Base-by-base conservation (phyloP, 53 echinoderm and acorn worm species). In the Mesocentrotus franciscanus region DNA sequence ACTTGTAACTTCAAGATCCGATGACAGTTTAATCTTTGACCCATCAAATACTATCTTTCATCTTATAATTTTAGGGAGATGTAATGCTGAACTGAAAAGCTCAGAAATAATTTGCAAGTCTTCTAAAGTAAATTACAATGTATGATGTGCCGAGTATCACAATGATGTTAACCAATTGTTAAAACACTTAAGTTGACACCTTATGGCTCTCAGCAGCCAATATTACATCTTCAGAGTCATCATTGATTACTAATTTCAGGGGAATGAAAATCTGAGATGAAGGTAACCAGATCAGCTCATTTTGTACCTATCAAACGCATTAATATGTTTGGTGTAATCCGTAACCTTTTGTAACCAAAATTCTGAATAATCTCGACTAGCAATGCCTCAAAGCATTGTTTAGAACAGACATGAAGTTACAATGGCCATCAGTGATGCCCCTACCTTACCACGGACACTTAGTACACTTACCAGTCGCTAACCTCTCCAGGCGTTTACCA, bases 401-500 rank as follows among this genome's bases (percentile, higher is more conserved):
- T 15, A 2, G 12, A 26, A 56, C 10, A 87, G 87, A 58, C 9
- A 27, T 87, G 87, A 87, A 87, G 58, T 87, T 57, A n/a, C 58
- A 87, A 57, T n/a, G 10, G 87, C n/a, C 10, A 26, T 26, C 57
- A 57, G 58, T 27, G 26, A 10, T 0, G 26, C 87, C 58, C 27
- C 81, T 35, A 87, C 6, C 58, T 59, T 12, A 14, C 87, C 58
- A 27, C 58, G 9, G 87, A 59, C 87, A 87, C 27, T 59, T 58
- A 11, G 58, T 12, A 0, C 22, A 93, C 97, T 96, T 97, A 98
- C 99, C 99, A 70, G 97, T 74, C 60, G 99, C 99, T 60, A 99
- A 93, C 71, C 99, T 95, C 95, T 99, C 99, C 84, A 99, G 93
- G 39, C 99, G 97, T 91, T 98, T 97, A 39, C 97, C 99, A 97